A percentile compares a stretch with the other conserved stretches of the same genome.
These are phyloP conservation scores for Malurus melanocephalus DNA, from an alignment of 2,113 vertebrate genomes.

Conservation along the genomic window DNA sequence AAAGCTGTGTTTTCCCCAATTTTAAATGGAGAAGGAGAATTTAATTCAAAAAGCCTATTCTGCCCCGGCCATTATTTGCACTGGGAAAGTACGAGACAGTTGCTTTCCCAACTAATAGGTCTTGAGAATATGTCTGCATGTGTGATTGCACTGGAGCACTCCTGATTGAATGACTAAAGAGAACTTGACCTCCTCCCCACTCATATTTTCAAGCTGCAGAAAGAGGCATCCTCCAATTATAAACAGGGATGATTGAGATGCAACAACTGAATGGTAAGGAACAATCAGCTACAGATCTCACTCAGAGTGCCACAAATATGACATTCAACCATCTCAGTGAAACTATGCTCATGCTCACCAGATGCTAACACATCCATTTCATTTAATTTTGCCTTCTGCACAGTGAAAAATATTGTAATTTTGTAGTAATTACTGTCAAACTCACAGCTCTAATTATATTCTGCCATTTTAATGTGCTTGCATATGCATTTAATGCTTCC, in stretches of 20 bases:
- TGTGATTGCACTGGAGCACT: background rate
- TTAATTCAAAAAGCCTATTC: background rate
- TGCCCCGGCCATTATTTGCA: background rate
- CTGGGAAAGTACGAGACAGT: background rate
- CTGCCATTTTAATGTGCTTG: constrained; percentile 2
- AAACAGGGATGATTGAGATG: background rate
- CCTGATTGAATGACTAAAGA: background rate
- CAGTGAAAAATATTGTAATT: constrained; percentile 36
- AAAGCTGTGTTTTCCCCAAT: background rate
- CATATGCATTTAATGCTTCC: background rate
- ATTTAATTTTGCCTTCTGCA: constrained; percentile 23
- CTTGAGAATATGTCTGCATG: background rate
- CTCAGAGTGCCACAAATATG: background rate
- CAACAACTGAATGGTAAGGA: background rate
- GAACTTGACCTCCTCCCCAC: background rate
- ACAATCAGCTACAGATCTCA: background rate
- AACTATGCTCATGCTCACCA: background rate
- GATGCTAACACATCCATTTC: constrained; percentile 10
- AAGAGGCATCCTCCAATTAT: background rate
- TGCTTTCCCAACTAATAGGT: background rate
- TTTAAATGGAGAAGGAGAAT: background rate
- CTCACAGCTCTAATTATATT: constrained; percentile 22
- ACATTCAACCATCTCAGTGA: background rate
- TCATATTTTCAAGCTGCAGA: background rate
- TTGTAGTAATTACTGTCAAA: constrained; percentile 46